These are phyloP conservation scores for Peromyscus leucopus DNA, from an alignment of 2,113 vertebrate species.

Conservation along the genomic window DNA sequence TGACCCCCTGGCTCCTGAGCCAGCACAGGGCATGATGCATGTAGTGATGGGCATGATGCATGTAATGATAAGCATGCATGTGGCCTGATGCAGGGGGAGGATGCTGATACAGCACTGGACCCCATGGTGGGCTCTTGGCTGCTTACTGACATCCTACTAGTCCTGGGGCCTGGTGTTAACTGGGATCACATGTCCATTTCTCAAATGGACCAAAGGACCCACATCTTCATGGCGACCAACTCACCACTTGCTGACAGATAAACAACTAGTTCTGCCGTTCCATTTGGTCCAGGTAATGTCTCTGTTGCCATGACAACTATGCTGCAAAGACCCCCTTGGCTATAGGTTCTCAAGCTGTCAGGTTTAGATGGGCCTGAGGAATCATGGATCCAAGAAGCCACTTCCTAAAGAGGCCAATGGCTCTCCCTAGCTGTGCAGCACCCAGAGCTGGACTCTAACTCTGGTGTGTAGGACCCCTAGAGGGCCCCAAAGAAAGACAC, in stretches of 20 bases:
- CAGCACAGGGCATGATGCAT: background rate
- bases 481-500: background rate
- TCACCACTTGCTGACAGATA: slow-evolving; percentile 50
- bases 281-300: slow-evolving; percentile 30
- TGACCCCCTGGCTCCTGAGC: background rate
- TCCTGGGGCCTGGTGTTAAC: background rate
- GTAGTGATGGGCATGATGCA: background rate
- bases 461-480: background rate
- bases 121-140: background rate
- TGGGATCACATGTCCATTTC: background rate
- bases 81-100: background rate
- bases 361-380: background rate
- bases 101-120: background rate
- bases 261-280: slow-evolving; percentile 42
- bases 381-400: background rate
- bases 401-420: background rate
- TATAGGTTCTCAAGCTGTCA: slow-evolving; percentile 8
- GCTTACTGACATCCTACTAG: background rate
- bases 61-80: background rate
- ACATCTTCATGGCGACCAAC: slow-evolving; percentile 16
- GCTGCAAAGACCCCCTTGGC: background rate
- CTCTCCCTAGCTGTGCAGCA: background rate
- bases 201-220: background rate
- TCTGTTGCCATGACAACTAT: slow-evolving; percentile 62
- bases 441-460: background rate